These are phyloP conservation scores for Xylocampa areola DNA, from an alignment of 2,888 invertebrate species.

Conservation along the genomic window DNA sequence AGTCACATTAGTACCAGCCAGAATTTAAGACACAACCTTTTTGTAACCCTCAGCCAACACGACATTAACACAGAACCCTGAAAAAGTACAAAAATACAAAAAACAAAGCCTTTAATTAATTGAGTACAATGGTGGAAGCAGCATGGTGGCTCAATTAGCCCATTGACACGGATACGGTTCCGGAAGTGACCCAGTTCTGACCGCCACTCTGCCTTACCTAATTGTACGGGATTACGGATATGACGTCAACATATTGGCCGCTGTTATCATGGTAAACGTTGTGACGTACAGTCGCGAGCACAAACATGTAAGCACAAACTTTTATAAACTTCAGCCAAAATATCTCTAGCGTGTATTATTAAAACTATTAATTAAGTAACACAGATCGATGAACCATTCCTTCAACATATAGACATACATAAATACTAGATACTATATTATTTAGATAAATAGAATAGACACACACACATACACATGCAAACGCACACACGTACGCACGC, in stretches of 20 bases:
- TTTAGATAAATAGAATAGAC: too few species aligned
- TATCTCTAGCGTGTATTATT: too few species aligned
- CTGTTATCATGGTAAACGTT: slow-evolving; percentile 24
- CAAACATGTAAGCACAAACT: too few species aligned
- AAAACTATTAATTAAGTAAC: too few species aligned
- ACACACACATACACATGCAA: too few species aligned
- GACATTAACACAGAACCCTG: not conserved
- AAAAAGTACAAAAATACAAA: slow-evolving; percentile 2
- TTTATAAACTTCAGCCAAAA: too few species aligned
- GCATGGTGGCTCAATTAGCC: slow-evolving; percentile 23
- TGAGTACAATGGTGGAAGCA: slow-evolving; percentile 16
- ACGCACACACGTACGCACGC: too few species aligned
- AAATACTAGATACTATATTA: too few species aligned
- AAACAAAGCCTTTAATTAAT: slow-evolving; percentile 38
- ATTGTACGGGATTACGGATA: slow-evolving; percentile 25
- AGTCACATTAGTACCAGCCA: too few species aligned
- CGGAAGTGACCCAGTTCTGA: slow-evolving; percentile 36
- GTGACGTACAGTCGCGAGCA: too few species aligned
- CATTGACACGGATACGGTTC: slow-evolving; percentile 38
- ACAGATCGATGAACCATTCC: too few species aligned
- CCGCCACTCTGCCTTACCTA: slow-evolving; percentile 20
- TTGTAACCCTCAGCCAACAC: not conserved
- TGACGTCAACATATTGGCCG: slow-evolving; percentile 25
- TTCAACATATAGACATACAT: too few species aligned
- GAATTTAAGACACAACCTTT: not conserved